Percentiles rank a stretch among this genome's conserved stretches.
These are phyloP conservation scores for Ifrita kowaldi DNA, from an alignment of 2,113 vertebrate genomes.

Conservation along the genomic window DNA sequence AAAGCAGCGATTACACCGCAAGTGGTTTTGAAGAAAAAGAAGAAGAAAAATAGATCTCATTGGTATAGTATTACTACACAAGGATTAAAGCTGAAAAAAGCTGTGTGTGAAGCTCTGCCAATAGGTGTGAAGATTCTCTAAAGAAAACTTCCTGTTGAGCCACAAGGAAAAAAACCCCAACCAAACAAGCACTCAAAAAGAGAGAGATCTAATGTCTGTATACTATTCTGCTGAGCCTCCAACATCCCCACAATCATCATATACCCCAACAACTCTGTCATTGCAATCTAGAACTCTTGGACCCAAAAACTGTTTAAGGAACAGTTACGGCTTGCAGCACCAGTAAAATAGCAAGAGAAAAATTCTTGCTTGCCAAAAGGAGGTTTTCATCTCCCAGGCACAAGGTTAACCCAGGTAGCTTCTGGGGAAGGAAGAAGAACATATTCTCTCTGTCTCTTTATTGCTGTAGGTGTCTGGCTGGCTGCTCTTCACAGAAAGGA, in stretches of 20 bases:
- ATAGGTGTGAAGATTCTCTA: not conserved
- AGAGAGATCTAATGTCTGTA: not conserved
- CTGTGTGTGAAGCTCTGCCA: not conserved
- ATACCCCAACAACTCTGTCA: not conserved
- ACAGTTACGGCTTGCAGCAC: not conserved
- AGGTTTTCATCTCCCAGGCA: not conserved
- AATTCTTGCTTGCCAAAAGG: not conserved
- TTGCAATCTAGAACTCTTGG: not conserved
- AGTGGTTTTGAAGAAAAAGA: not conserved
- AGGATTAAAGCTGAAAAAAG: not conserved
- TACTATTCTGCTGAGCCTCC: not conserved
- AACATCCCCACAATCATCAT: not conserved
- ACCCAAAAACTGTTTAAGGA: not conserved
- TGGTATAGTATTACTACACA: not conserved
- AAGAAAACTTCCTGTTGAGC: not conserved
- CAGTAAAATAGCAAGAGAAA: not conserved
- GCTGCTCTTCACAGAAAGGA: not conserved
- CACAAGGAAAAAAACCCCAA: not conserved
- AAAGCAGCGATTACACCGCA: not conserved
- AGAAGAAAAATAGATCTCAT: not conserved
- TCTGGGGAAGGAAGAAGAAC: not conserved
- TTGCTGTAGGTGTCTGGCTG: not conserved
- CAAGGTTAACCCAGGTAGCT: not conserved
- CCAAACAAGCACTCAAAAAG: not conserved
- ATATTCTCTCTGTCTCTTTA: not conserved